Conservation (phyloP, 2,797 vertebrate species). For the Ctenopoma multispine region DNA sequence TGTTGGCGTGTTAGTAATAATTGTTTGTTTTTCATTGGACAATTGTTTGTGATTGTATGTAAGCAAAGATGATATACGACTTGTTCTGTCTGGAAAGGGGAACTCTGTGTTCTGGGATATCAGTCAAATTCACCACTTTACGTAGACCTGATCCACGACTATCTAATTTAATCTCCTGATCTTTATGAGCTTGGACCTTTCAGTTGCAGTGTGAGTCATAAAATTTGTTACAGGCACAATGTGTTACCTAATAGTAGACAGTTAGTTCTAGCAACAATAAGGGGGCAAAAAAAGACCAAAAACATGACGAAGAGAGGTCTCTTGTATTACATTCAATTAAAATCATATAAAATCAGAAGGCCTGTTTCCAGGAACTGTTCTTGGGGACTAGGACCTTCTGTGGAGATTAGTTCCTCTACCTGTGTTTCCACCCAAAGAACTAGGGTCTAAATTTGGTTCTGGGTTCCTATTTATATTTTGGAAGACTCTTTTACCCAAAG, state of each 20-base stretch:
- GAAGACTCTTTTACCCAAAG: no score
- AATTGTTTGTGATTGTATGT: conserved; percentile 61
- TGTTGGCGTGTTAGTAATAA: conserved; percentile 66
- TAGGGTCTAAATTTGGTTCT: no score
- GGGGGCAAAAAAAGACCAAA: no score
- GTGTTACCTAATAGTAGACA: not conserved
- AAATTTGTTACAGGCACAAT: not conserved
- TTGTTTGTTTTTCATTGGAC: conserved; percentile 51
- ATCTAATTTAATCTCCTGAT: not conserved
- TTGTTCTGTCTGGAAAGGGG: conserved; percentile 18
- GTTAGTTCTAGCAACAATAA: not conserved
- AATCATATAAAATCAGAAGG: no score
- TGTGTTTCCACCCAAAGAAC: no score
- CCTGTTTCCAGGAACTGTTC: no score
- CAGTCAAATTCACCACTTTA: not conserved
- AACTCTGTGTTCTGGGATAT: conserved; percentile 19
- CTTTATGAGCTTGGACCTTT: not conserved
- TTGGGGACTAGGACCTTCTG: no score
- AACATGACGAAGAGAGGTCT: not conserved
- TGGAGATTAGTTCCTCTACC: no score
- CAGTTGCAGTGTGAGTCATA: conserved; percentile 2
- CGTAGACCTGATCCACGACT: conserved; percentile 27
- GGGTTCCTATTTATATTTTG: no score
- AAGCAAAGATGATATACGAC: conserved; percentile 35
- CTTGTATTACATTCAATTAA: not conserved